Conservation (phyloP, 2,113 vertebrate genomes). For the Sorex fumeus region DNA sequence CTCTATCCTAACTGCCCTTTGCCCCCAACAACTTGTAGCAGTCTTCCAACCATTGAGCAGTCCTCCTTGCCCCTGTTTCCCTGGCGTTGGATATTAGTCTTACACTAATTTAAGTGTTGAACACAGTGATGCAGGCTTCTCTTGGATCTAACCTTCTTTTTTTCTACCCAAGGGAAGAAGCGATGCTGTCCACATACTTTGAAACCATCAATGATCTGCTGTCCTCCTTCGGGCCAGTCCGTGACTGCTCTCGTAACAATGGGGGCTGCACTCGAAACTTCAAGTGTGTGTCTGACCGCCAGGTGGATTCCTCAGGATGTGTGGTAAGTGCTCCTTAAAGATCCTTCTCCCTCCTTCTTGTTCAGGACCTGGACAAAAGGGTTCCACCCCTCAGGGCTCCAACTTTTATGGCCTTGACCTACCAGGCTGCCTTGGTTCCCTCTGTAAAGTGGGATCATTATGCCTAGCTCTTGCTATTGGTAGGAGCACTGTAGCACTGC, state of each 20-base stretch:
- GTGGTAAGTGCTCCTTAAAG: slow-evolving; percentile 90
- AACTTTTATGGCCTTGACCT: fast-evolving
- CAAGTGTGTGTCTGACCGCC: slow-evolving; percentile 97
- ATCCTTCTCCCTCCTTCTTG: no score
- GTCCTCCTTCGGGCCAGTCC: slow-evolving; percentile 96
- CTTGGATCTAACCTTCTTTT: slow-evolving; percentile 80
- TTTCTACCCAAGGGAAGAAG: slow-evolving; percentile 95
- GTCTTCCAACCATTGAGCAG: no score
- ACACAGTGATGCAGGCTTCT: not conserved
- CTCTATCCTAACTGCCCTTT: no score
- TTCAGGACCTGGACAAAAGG: no score
- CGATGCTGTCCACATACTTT: slow-evolving; percentile 98
- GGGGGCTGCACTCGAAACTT: slow-evolving; percentile 98
- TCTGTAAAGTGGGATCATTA: not conserved
- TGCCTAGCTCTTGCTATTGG: not conserved
- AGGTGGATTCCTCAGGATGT: slow-evolving; percentile 96
- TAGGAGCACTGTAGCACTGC: no score
- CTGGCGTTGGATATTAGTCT: no score
- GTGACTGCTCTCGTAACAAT: slow-evolving; percentile 97
- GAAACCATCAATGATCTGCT: slow-evolving; percentile 98
- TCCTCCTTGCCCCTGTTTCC: no score
- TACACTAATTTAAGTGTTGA: not conserved
- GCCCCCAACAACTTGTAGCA: no score
- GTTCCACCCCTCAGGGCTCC: no score
- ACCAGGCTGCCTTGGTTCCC: not conserved